Evolutionary conservation across 1,140 invertebrate genomes (phyloP), one percentile per base, ranked within the genome.

Genomic region (Samia ricini): DNA sequence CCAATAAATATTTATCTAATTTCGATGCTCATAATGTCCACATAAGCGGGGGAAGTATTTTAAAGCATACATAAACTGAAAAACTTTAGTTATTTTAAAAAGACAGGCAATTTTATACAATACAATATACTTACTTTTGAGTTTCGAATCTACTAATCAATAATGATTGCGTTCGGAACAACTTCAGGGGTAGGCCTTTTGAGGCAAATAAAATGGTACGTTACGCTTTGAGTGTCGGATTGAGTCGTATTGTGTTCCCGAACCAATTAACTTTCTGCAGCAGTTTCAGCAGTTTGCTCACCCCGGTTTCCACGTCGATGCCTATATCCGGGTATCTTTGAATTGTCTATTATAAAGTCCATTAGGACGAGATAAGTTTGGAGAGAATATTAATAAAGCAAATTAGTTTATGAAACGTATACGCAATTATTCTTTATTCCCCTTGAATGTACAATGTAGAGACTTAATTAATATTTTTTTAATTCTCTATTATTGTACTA

Each of bases 241-340:
- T 58, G 54, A 59, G 19, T 52, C 26, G 62, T 59, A 64, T 68
- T 68, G 66, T 68, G 29, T n/a, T n/a, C 18, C 54, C 23, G 56
- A 60, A 68, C 64, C 66, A 68, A 68, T 68, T 68, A 68, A 68
- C 62, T 68, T 68, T 68, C 57, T 57, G 42, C 42, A 57, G 63
- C 62, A 61, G 61, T 68, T n/a, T 64, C 58, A 62, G 54, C 66
- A 68, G 66, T 64, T 59, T 60, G 62, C 50, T 61, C 62, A 54
- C 49, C 50, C 21, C 61, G n/a, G 22, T 58, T 68, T 61, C 62
- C 56, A 55, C 58, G 50, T 50, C 54, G 62, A 60, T 64, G 57
- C 36, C 22, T 50, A 22, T n/a, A 50, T 50, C 21, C 57, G 57
- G 20, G 8, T 33, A 26, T 19, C 26, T 15, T 33, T 12, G 18